Evolutionary conservation across 2,113 vertebrate genomes (phyloP).

Genomic region (Alaudala cheleensis): DNA sequence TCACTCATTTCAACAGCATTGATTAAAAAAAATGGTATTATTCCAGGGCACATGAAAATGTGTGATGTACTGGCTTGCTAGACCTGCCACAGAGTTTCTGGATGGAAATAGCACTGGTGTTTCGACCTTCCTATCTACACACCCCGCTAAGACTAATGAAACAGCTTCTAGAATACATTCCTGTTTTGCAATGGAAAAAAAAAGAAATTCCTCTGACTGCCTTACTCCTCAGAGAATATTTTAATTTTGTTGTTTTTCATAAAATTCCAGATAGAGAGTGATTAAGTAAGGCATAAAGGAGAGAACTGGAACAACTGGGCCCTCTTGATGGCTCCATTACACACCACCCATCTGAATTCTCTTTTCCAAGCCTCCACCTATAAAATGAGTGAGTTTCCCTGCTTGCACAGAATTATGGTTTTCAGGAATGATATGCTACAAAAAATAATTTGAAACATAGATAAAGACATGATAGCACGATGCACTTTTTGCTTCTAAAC

Average conservation of each 20-base stretch:
- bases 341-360: not conserved
- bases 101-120: not conserved
- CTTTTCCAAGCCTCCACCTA: not conserved
- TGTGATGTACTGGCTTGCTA: fast-evolving
- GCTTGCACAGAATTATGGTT: not conserved
- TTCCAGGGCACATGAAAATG: not conserved
- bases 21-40: not conserved
- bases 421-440: not conserved
- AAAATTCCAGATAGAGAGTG: not conserved
- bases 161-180: not conserved
- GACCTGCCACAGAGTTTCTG: not conserved
- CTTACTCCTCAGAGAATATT: not conserved
- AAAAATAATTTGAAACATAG: not conserved
- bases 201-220: not conserved
- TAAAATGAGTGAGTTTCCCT: not conserved
- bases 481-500: not conserved
- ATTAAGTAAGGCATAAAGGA: not conserved
- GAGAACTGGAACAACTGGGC: not conserved
- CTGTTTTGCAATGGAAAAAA: not conserved
- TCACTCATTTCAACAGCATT: not conserved
- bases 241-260: not conserved
- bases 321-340: not conserved
- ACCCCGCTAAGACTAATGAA: not conserved
- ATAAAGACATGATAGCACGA: not conserved
- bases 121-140: not conserved